Evolutionary conservation across 2,797 vertebrate species (phyloP), one percentile per base, ranked within the genome.

Genomic region (Valencia hispanica): DNA sequence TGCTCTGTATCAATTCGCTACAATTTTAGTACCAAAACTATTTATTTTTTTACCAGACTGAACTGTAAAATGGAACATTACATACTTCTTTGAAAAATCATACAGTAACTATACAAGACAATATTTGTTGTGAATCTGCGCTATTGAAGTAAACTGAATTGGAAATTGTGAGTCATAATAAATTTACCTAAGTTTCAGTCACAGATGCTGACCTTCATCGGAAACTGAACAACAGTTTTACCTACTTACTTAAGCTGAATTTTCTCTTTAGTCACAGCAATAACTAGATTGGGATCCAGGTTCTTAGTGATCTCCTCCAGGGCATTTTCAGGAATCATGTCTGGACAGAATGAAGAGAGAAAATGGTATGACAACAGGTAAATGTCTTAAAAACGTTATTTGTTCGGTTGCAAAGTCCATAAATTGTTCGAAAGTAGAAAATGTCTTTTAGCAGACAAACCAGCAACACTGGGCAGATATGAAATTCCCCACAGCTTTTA

Each of bases 291-390:
- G 85, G 97, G 98, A 85, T 99, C 98, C 39, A 98, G 95, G 91
- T 98, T 98, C 94, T 99, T 99, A 32, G 98, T 99, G 79, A 99
- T 97, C 91, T 99, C 98, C 90, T 99, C 97, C 74, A 99, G 93
- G 79, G 98, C 98, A 9, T 99, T 99, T 90, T 99, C 98, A 79
- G 98, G 96, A 84, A 99, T 98, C 96, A 98, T 96, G 84, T 99
- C 98, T 99, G 86, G 51, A 86, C 15, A 84, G 65, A 32, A 78
- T 0, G 73, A 79, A 80, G 14, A 72, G 45, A 57, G 6, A 47
- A 5, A 4, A n/a, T 65, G 20, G n/a, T 36, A 61, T 8, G 18
- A 63, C 59, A 20, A 4, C 32, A 36, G 17, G 30, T 17, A 34
- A 36, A 7, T 18, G 18, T 22, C 30, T 63, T 34, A 20, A 22